Evolutionary conservation across 2,113 vertebrate species (phyloP).

Genomic region (Ia io): DNA sequence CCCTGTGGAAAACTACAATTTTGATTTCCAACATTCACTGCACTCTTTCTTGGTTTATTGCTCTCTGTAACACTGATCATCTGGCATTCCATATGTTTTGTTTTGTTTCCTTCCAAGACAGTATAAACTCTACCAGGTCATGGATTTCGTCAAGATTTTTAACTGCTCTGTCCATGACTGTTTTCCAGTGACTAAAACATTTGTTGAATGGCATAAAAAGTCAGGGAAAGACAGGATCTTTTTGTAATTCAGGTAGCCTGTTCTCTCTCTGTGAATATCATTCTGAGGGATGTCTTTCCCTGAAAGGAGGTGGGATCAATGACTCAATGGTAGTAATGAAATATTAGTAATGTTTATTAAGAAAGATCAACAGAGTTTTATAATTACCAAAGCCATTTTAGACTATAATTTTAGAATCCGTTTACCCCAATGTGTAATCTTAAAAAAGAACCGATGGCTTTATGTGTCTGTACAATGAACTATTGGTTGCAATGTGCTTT

Average conservation of each 20-base stretch:
- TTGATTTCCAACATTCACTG: not conserved
- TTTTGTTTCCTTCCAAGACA: not conserved
- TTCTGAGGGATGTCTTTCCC: not conserved
- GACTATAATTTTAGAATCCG: not conserved
- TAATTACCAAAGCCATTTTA: not conserved
- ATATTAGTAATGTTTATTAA: slow-evolving; percentile 49
- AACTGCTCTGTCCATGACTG: not conserved
- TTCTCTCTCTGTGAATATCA: not conserved
- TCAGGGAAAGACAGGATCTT: not conserved
- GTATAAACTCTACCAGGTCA: not conserved
- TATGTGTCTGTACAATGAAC: slow-evolving; percentile 48
- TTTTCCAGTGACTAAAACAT: not conserved
- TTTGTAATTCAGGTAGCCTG: not conserved
- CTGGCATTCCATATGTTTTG: not conserved
- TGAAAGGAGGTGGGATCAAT: not conserved
- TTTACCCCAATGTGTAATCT: not conserved
- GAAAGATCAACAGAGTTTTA: slow-evolving; percentile 51
- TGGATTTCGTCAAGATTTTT: not conserved
- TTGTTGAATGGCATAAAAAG: not conserved
- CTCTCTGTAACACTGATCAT: not conserved
- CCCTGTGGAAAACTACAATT: not conserved
- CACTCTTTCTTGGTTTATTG: not conserved
- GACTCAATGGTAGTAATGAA: not conserved
- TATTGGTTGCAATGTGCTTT: slow-evolving; percentile 58
- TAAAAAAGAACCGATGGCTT: not conserved